Percentiles rank a stretch among this genome's conserved stretches.
phyloP scores from a whole-genome alignment of 2,113 vertebrate genomes.

The Xiphophorus hellerii region DNA sequence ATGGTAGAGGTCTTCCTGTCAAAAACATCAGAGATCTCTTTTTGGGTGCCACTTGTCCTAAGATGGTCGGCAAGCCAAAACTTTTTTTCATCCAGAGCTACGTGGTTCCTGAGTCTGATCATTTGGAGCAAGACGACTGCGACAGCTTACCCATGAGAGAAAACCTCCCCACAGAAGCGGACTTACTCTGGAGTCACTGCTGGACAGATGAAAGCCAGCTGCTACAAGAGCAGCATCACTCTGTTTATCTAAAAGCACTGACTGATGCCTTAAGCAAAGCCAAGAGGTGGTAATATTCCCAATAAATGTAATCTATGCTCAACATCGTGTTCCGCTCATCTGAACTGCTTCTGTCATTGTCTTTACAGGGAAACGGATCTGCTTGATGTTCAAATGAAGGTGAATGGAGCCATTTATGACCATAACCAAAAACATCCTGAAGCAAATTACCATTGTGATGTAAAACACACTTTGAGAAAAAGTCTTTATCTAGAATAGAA shows the following conservation, averaged over 20 bases:
- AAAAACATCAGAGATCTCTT: constrained; percentile 82
- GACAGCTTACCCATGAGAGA: neutral
- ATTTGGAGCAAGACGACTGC: constrained; percentile 81
- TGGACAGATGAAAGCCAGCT: constrained; percentile 77
- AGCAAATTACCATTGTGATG: constrained; percentile 75
- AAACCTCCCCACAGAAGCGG: constrained; percentile 82
- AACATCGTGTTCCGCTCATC: neutral
- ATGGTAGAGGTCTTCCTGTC: constrained; percentile 67
- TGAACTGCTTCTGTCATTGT: constrained; percentile 36
- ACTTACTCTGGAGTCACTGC: constrained; percentile 93
- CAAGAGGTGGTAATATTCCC: constrained; percentile 77
- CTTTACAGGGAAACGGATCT: constrained; percentile 81
- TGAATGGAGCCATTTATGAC: constrained; percentile 82
- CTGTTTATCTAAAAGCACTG: constrained; percentile 83
- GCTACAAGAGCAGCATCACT: constrained; percentile 64
- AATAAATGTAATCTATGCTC: neutral
- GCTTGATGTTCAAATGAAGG: constrained; percentile 83
- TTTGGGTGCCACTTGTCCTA: constrained; percentile 78
- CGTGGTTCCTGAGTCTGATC: constrained; percentile 31
- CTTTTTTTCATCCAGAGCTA: constrained; percentile 95
- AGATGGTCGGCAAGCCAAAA: constrained; percentile 89
- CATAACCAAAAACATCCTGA: constrained; percentile 78
- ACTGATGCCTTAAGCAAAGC: constrained; percentile 73
- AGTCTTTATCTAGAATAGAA: constrained; percentile 79
- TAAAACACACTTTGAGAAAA: constrained; percentile 89